A percentile compares a stretch with the other conserved stretches of the same genome.
These are phyloP conservation scores for Silvanus unidentatus DNA, from an alignment of 2,888 invertebrate species.

Conservation along the genomic window DNA sequence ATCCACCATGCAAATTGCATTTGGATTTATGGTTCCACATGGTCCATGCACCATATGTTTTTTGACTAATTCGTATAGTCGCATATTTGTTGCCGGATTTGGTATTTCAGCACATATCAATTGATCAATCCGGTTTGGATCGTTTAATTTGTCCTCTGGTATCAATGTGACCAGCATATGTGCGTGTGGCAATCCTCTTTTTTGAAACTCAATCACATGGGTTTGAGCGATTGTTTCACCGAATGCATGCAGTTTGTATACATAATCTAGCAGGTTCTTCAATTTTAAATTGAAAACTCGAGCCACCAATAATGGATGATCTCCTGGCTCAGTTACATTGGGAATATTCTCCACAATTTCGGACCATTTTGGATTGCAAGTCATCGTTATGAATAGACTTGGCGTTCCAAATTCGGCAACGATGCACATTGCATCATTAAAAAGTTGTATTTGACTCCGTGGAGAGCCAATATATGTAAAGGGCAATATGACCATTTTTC, in stretches of 20 bases:
- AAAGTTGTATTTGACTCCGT: conserved; percentile 36
- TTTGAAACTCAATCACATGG: conserved; percentile 7
- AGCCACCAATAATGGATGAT: conserved; percentile 38
- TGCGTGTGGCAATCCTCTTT: conserved; percentile 6
- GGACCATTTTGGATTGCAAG: conserved; percentile 43
- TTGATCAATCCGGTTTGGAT: conserved; percentile 1
- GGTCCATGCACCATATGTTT: neutral
- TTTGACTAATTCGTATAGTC: no score
- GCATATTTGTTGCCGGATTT: no score
- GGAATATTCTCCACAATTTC: conserved; percentile 37
- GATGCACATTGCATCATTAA: conserved; percentile 44
- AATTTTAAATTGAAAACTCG: conserved; percentile 5
- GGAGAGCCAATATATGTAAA: no score
- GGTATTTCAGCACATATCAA: neutral
- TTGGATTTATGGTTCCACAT: no score
- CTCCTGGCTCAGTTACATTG: conserved; percentile 23
- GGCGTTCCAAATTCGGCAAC: conserved; percentile 38
- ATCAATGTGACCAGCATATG: neutral
- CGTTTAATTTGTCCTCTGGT: conserved; percentile 1
- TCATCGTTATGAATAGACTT: conserved; percentile 43
- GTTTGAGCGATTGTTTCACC: neutral
- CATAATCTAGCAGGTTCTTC: conserved; percentile 1
- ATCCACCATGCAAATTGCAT: no score
- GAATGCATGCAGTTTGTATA: neutral
- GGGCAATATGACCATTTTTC: no score